Base-by-base conservation (phyloP, 2,113 vertebrate species). In the Rhinoderma darwinii region DNA sequence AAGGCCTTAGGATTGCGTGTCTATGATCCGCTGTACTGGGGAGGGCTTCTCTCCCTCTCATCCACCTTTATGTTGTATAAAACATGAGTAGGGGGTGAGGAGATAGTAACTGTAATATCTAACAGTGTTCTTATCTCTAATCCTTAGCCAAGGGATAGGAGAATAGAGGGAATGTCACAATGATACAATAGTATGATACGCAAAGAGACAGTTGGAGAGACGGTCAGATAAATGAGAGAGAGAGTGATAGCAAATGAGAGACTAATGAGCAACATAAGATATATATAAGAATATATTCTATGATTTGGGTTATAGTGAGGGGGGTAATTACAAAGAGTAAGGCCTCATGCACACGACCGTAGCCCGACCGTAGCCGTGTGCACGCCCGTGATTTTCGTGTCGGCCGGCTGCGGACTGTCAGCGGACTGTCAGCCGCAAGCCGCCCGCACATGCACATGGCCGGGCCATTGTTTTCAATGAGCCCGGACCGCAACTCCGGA, bases 51-150 rank as follows among this genome's bases (percentile, higher is more conserved):
- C 37, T 47, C 35, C 51, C 73, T 76, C 41, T 73, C 18, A 20
- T 77, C 70, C 50, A 84, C 37, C 56, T 50, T 75, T 59, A 63
- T 73, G 54, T 22, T 77, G 54, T 66, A 66, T 78, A 61, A 63
- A 44, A 41, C 84, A 85, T n/a, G 35, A 37, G 73, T 37, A 41
- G 73, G 25, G 73, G 84, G 37, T 41, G 73, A 59, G 72, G 47
- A 50, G 35, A n/a, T 22, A 59, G 39, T 66, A 77, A 76, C 84
- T 77, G 84, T 85, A 63, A 85, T 77, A 66, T 85, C 73, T 77
- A 44, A 61, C 68, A 84, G 56, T 77, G 37, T 85, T 77, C 74
- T 77, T 77, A 85, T 77, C 84, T 66, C 74, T 77, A 66, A 85
- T 77, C 84, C 73, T 2, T 3, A 77, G 56, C 73, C 43, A 43